Percentiles rank a stretch among this genome's conserved stretches.
phyloP scores from a whole-genome alignment of 2,797 vertebrate species.

The Gambusia yucatana region DNA sequence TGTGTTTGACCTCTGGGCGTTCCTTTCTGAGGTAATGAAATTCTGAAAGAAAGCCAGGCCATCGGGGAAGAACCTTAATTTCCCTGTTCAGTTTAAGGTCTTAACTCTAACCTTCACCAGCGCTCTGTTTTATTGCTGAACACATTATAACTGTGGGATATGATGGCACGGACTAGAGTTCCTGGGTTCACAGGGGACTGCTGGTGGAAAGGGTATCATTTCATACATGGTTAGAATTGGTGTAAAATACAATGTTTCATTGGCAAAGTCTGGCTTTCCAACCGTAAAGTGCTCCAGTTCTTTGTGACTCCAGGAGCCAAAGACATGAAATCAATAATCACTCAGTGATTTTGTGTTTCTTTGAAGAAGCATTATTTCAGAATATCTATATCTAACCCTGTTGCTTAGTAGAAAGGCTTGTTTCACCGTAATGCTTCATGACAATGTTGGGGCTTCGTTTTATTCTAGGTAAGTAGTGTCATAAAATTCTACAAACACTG shows the following conservation, averaged over 20 bases:
- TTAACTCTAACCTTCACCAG: slow-evolving; percentile 65
- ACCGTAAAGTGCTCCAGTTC: not conserved
- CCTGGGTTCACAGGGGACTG: slow-evolving; percentile 16
- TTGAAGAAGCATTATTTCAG: slow-evolving; percentile 12
- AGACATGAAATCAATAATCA: not conserved
- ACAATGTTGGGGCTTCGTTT: not conserved
- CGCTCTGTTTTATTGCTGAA: slow-evolving; percentile 63
- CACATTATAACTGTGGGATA: slow-evolving; percentile 47
- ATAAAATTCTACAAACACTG: not conserved
- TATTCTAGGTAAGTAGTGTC: not conserved
- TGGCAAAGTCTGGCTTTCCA: slow-evolving; percentile 2
- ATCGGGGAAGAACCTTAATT: slow-evolving; percentile 66
- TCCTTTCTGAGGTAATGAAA: slow-evolving; percentile 65
- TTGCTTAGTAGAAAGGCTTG: not conserved
- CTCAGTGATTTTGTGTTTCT: slow-evolving; percentile 5
- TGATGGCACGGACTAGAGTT: slow-evolving; percentile 51
- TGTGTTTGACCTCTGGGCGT: slow-evolving; percentile 57
- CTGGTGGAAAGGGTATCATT: not conserved
- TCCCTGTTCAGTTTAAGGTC: slow-evolving; percentile 64
- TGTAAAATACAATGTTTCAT: slow-evolving; percentile 10
- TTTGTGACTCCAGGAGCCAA: not conserved
- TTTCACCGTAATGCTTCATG: not conserved
- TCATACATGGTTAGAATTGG: slow-evolving; percentile 20
- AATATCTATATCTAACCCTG: not conserved
- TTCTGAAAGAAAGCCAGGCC: slow-evolving; percentile 68